phyloP scores from a whole-genome alignment of 2,797 vertebrate species.

The Heterohyrax brucei region DNA sequence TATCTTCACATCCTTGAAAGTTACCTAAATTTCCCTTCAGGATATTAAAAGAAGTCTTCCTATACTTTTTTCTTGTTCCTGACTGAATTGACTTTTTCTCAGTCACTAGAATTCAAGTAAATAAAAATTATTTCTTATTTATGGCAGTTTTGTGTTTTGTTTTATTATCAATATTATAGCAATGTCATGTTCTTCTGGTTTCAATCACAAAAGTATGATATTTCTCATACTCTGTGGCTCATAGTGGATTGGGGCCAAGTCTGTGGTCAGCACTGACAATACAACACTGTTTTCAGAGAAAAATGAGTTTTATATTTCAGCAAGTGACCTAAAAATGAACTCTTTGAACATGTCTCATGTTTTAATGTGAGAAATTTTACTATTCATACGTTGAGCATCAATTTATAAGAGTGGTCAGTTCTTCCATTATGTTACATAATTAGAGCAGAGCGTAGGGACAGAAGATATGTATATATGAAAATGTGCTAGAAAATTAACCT shows the following conservation, averaged over 20 bases:
- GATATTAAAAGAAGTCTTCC: neutral
- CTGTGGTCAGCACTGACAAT: constrained; percentile 3
- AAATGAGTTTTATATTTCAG: constrained; percentile 67
- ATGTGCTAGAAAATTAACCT: neutral
- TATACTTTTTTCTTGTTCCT: neutral
- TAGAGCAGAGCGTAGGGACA: neutral
- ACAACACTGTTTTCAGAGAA: constrained; percentile 50
- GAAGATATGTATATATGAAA: neutral
- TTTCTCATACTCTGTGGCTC: constrained; percentile 49
- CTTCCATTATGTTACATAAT: neutral
- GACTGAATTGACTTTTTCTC: constrained; percentile 42
- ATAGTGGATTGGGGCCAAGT: neutral
- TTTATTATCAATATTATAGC: neutral
- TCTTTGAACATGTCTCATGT: neutral
- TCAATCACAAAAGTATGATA: neutral
- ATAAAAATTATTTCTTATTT: constrained; percentile 12
- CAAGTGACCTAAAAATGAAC: constrained; percentile 53
- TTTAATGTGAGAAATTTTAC: constrained; percentile 49
- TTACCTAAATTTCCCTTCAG: neutral
- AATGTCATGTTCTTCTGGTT: neutral
- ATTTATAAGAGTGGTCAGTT: neutral
- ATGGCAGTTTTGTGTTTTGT: neutral
- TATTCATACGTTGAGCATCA: neutral
- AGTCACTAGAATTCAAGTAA: constrained; percentile 22
- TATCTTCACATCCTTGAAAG: neutral